Evolutionary conservation across 2,113 vertebrate species (phyloP).

Genomic region (Rhineura floridana): DNA sequence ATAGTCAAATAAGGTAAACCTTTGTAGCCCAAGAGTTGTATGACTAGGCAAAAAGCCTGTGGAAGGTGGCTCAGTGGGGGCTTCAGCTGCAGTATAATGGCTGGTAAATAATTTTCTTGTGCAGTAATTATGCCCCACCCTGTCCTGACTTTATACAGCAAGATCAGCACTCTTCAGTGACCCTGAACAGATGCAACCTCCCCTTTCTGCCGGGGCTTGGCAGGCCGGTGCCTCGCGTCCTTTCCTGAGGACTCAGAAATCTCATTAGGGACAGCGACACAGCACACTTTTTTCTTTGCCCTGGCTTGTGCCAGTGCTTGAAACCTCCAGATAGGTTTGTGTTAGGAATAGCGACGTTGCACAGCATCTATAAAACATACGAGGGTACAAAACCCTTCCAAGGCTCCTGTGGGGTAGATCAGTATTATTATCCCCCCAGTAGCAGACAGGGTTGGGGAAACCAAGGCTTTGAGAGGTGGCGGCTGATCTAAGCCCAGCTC

Average conservation of each 20-base stretch:
- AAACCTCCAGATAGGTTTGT: background rate
- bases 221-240: background rate
- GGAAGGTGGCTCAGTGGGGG: background rate
- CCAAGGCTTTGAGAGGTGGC: too few species aligned
- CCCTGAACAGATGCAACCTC: background rate
- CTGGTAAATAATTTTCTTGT: background rate
- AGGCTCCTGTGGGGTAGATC: too few species aligned
- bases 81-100: background rate
- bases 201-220: background rate
- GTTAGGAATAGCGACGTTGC: too few species aligned
- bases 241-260: fast-evolving
- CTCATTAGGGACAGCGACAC: background rate
- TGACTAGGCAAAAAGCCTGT: background rate
- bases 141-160: background rate
- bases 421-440: too few species aligned
- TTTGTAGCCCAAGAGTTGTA: too few species aligned
- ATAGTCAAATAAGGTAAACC: too few species aligned
- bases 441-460: too few species aligned
- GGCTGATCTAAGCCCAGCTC: too few species aligned
- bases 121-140: background rate
- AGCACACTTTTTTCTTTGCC: too few species aligned
- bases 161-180: background rate
- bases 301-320: background rate
- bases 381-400: too few species aligned
- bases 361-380: too few species aligned